Evolutionary conservation across 1,140 invertebrate species (phyloP).

Genomic region (Pantala flavescens): DNA sequence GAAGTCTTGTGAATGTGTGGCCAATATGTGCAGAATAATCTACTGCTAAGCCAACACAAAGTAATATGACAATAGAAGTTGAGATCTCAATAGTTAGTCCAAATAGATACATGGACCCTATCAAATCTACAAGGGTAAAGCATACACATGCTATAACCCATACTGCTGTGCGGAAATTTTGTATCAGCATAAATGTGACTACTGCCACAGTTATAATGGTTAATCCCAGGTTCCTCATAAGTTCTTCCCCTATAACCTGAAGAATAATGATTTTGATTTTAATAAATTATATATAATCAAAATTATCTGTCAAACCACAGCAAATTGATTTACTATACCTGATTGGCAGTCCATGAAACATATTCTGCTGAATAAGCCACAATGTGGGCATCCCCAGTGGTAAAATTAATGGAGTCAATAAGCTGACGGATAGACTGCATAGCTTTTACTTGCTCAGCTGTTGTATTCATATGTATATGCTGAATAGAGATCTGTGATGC

Average conservation of each 20-base stretch:
- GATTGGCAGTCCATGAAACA: slow-evolving; percentile 33
- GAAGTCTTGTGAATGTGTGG: slow-evolving; percentile 39
- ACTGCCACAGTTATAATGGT: slow-evolving; percentile 39
- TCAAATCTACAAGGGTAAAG: slow-evolving; percentile 45
- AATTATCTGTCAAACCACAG: background rate
- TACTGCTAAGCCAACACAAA: slow-evolving; percentile 42
- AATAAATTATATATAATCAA: background rate
- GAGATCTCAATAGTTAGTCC: slow-evolving; percentile 47
- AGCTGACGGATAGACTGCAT: slow-evolving; percentile 33
- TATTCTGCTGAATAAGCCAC: slow-evolving; percentile 34
- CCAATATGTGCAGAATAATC: slow-evolving; percentile 49
- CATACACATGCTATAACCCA: slow-evolving; percentile 41
- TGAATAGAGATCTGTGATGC: slow-evolving; percentile 34
- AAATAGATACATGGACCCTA: slow-evolving; percentile 44
- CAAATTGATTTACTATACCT: slow-evolving; percentile 25
- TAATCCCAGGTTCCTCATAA: slow-evolving; percentile 42
- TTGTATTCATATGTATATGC: slow-evolving; percentile 32
- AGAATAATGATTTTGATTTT: slow-evolving; percentile 19
- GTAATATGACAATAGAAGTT: slow-evolving; percentile 42
- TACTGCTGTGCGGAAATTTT: slow-evolving; percentile 39
- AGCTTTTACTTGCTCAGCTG: slow-evolving; percentile 30
- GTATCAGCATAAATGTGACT: slow-evolving; percentile 43
- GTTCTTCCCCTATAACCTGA: slow-evolving; percentile 43
- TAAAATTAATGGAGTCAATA: slow-evolving; percentile 29
- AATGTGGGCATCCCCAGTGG: slow-evolving; percentile 26